Evolutionary conservation across 2,888 invertebrate species (phyloP), one percentile per base, ranked within the genome.

Genomic region (Synanthedon vespiformis): DNA sequence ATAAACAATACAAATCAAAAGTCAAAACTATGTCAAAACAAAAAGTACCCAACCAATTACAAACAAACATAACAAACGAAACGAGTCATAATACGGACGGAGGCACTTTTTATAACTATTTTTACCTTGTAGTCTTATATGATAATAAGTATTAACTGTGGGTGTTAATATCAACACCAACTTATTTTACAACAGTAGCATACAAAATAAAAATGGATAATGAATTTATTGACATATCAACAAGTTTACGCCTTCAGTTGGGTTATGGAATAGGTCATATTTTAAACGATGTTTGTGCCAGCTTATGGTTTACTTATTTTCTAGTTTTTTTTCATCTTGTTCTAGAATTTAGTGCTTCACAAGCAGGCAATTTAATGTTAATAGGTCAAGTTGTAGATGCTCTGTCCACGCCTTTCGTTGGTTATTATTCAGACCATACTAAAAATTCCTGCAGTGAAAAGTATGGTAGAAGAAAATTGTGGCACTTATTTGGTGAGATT

Each of bases 291-390:
- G 89, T 97, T 48, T 95, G 95, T 79, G 95, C 96, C 14, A 94
- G 95, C 55, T 93, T 97, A 89, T 97, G 97, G 97, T 97, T 97
- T 78, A 94, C 94, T 1, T 97, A 97, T 77, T 90, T 95, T 50
- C 88, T 97, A 62, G 92, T 97, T 52, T 97, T 92, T 78, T 92
- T 95, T 59, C 89, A 90, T 73, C 80, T 90, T 63, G 89, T 90
- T 40, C 72, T 90, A 49, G 86, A 88, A 65, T 88, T 90, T 65
- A 86, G 81, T 61, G 83, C 90, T 40, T 77, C 83, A 40, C 89
- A 89, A 57, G 89, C 90, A 27, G 90, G 90, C 27, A 80, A 89
- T 50, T 80, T 95, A 52, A 89, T 97, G 78, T 87, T 97, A 56
- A 90, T 95, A 63, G 96, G 93, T n/a, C 92, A 94, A 88, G 74